Base-by-base conservation (phyloP, 2,888 invertebrate genomes). In the Drosophila phalerata region DNA sequence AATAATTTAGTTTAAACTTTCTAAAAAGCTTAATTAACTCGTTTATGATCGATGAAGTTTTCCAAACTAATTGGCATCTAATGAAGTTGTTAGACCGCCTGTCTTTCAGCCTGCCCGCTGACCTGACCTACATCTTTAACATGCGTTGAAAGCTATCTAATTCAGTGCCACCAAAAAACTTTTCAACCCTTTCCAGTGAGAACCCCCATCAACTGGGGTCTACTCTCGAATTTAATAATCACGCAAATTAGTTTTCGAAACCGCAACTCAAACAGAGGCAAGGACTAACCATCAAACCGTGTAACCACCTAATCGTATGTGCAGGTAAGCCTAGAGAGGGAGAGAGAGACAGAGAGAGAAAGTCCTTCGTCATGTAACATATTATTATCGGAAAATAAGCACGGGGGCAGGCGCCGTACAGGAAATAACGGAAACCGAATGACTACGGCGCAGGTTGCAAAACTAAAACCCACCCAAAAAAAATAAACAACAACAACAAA, bases 231-330 rank as follows among this genome's bases (percentile, higher is more conserved):
- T 83, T 88, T 88, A 84, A 84, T 84, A 84, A 88, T 84, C 81
- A 88, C 88, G 71, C 73, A 84, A 84, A 84, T 84, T 84, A 84
- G 84, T 84, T 84, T 88, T 86, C 76, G 71, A 83, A 84, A 80
- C 88, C 84, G 58, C 84, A 85, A 72, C 80, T 67, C 81, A 74
- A 82, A 77, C 69, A 68, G 40, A 42, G 30, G 34, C 38, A 49
- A 43, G 40, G 45, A 56, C 62, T 52, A 38, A 53, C 61, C 69
- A 58, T 28, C 53, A 48, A 49, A 25, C 40, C 52, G 53, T 53
- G 30, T 15, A 72, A 66, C 72, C 64, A 64, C 49, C 72, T 65
- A 79, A 82, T 77, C 79, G 73, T 67, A 69, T 60, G 47, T 43
- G 47, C 38, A 28, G 32, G 9, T 51, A 49, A 32, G 1, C 34